Evolutionary conservation across 2,888 invertebrate genomes (phyloP), one percentile per base, ranked within the genome.

Genomic region (Drosophila ezoana): DNA sequence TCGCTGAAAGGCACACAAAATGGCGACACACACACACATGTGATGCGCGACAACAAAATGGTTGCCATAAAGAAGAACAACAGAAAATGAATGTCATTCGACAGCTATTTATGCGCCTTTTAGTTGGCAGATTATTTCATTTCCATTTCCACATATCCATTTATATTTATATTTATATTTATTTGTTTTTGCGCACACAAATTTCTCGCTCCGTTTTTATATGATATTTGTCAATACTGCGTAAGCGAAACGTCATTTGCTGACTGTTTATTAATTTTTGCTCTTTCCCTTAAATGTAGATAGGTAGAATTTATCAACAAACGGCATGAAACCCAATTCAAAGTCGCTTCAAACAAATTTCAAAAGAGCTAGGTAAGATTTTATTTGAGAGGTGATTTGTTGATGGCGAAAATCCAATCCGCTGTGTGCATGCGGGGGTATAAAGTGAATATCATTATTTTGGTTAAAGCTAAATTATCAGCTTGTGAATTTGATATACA

Each of bases 41-140:
- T 57, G 56, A 14, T 45, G 37, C 43, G 62, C 18, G 48, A 40
- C 41, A 45, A 10, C 65, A 53, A 62, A 70, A 72, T 84, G 67
- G 52, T 58, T 54, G 59, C 57, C 48, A 76, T 73, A 82, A 72
- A 81, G 64, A 79, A 72, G 58, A 86, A 72, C 54, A 69, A 69
- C 65, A 62, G 51, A 71, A 86, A 72, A 77, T 73, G 65, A 76
- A 88, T 88, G 74, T 75, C 75, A 83, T 75, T 86, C 67, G 78
- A 71, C 65, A 80, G 80, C 83, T 88, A 71, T 88, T 83, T 83
- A 80, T 88, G 75, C 64, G 80, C 62, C 80, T 72, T 77, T 84
- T 83, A 80, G 83, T 80, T 86, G 75, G 52, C 87, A 80, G 87
- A 71, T 84, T 88, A 77, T 86, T 86, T 86, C 67, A 73, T 74